Base-by-base conservation (phyloP, 2,797 vertebrate species). In the Propithecus perrieri region DNA sequence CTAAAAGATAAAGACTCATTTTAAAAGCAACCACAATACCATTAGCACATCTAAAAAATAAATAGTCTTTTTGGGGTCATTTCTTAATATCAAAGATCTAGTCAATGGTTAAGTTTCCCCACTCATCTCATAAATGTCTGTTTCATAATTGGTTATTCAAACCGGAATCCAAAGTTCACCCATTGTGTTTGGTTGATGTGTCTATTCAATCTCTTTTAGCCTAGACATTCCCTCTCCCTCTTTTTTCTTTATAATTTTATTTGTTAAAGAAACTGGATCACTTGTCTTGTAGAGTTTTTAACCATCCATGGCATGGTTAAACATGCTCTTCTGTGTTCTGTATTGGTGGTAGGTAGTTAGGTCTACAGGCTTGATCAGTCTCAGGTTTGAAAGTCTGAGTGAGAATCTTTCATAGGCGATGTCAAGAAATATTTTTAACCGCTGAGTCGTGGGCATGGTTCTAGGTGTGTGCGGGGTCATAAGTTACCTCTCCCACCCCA, bases 261-360 rank as follows among this genome's bases (percentile, higher is more conserved):
- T 91, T 91, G 43, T 86, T 94, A 59, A 67, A 79, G 89, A 91
- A 90, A 76, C 26, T 24, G 14, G 65, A 38, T 88, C 41, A 35
- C 72, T 94, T 46, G 12, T 91, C 74, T 33, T 50, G 1, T 65
- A 50, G 53, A 65, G 35, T 7, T 72, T 38, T 24, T 38, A 38
- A 38, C 38, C 2, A 1, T 46, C 26, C 24, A 0, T 6, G 5
- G n/a, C 9, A 0, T 11, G 35, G 41, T 76, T 76, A 48, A 57
- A 35, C 26, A 22, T 69, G 7, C 8, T 90, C 26, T 86, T 28
- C 61, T 75, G 7, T 38, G 13, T 53, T 69, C 22, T 18, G 2
- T 57, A 4, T 57, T 4, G 15, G 63, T n/a, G 17, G 63, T 18
- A 18, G 80, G 30, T 30, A 55, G 26, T 63, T 11, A 35, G 72